phyloP scores from a whole-genome alignment of 2,113 vertebrate genomes.

The Alces alces region DNA sequence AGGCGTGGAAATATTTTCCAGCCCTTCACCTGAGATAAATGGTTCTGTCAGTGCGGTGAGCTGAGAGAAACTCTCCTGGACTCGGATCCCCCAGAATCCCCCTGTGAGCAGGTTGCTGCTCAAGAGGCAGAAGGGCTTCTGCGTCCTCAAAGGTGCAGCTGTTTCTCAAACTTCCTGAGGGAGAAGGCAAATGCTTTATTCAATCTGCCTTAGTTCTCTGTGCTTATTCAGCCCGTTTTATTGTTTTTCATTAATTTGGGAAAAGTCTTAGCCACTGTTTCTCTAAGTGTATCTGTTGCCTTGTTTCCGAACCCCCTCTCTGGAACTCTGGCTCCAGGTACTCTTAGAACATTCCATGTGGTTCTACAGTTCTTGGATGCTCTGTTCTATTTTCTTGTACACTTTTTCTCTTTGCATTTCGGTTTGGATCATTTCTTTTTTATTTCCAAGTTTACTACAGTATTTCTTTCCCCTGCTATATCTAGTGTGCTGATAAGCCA shows the following conservation, averaged over 20 bases:
- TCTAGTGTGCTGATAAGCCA: neutral
- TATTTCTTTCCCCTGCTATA: neutral
- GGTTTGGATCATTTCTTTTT: neutral
- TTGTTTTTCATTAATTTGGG: neutral
- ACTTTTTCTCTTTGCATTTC: neutral
- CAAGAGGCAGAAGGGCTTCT: neutral
- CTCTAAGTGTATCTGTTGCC: neutral
- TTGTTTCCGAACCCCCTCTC: neutral
- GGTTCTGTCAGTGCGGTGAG: constrained; percentile 55
- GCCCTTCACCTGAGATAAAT: constrained; percentile 48
- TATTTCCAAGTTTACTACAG: neutral
- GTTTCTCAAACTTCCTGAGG: neutral
- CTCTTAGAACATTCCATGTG: neutral
- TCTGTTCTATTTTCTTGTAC: neutral
- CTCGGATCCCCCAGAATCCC: constrained; percentile 19
- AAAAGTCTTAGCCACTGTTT: neutral
- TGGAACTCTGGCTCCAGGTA: neutral
- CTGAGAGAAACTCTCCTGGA: constrained; percentile 44
- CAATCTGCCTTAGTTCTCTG: neutral
- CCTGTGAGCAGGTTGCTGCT: neutral
- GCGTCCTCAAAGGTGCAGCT: neutral
- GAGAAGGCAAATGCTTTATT: neutral
- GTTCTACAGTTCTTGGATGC: neutral
- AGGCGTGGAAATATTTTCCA: constrained; percentile 66
- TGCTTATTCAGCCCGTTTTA: neutral